Evolutionary conservation across 2,888 invertebrate genomes (phyloP).

Genomic region (Artemia sp.): DNA sequence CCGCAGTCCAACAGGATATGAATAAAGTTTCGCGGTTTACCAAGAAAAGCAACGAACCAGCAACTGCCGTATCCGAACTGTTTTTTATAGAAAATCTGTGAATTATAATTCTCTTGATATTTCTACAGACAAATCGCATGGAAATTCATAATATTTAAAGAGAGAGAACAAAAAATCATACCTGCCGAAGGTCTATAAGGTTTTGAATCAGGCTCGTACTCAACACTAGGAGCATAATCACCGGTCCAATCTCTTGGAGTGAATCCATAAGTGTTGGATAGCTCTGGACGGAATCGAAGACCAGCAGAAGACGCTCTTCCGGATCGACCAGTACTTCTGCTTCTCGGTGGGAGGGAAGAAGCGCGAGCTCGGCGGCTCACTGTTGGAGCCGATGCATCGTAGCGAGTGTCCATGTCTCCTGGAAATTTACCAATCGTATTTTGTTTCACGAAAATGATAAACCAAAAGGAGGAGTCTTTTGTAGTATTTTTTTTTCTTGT

Average conservation of each 20-base stretch:
- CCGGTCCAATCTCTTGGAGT: constrained; percentile 4
- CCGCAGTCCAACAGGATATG: no score
- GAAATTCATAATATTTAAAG: no score
- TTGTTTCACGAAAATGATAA: no score
- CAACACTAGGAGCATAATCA: background rate
- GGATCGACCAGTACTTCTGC: background rate
- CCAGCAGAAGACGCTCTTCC: background rate
- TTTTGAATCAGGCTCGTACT: constrained; percentile 13
- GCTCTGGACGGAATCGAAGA: constrained; percentile 15
- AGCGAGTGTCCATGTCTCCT: constrained; percentile 15
- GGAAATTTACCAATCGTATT: background rate
- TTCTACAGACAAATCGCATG: no score
- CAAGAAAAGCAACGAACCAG: no score
- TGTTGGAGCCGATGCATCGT: background rate
- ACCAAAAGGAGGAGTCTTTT: no score
- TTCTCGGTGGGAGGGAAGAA: constrained; percentile 9
- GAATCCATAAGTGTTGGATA: constrained; percentile 11
- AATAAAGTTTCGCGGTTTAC: no score
- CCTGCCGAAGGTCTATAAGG: constrained; percentile 4
- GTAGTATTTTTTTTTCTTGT: no score
- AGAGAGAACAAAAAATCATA: background rate
- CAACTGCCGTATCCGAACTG: no score
- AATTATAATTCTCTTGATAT: no score
- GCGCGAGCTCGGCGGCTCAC: background rate
- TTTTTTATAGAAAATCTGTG: no score